Evolutionary conservation across 2,797 vertebrate genomes (phyloP).

Genomic region (Oreortyx pictus): DNA sequence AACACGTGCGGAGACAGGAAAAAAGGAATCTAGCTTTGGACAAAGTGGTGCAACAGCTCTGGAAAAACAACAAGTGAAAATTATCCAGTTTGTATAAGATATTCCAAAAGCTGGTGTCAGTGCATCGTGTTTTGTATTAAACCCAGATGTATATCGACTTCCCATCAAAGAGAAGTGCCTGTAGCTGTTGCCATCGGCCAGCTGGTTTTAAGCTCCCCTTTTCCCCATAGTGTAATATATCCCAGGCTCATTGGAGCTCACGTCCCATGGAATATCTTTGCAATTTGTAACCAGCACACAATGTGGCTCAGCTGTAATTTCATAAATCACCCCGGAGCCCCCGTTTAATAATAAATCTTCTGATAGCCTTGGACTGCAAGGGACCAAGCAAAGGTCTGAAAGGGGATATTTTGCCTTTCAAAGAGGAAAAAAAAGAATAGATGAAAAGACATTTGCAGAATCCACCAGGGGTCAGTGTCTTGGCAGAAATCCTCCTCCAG

Average conservation of each 20-base stretch:
- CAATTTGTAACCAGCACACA: slow-evolving; percentile 48
- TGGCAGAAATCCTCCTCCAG: slow-evolving; percentile 70
- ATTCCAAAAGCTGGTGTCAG: slow-evolving; percentile 1
- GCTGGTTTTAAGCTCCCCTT: slow-evolving; percentile 69
- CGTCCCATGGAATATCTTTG: slow-evolving; percentile 38
- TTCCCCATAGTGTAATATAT: slow-evolving; percentile 63
- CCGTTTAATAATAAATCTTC: slow-evolving; percentile 62
- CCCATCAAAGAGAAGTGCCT: slow-evolving; percentile 78
- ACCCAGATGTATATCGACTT: slow-evolving; percentile 83
- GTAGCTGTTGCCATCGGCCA: slow-evolving; percentile 66
- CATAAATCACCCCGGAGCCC: slow-evolving; percentile 59
- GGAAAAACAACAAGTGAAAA: not conserved
- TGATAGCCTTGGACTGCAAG: not conserved
- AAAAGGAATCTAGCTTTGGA: not conserved
- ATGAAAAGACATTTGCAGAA: slow-evolving; percentile 36
- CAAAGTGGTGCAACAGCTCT: not conserved
- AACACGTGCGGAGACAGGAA: not conserved
- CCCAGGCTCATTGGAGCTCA: slow-evolving; percentile 24
- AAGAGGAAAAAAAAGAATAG: not conserved
- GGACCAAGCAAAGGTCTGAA: not conserved
- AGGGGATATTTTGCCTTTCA: not conserved
- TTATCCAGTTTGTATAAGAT: slow-evolving; percentile 36
- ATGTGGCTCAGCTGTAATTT: slow-evolving; percentile 18
- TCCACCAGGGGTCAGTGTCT: slow-evolving; percentile 79
- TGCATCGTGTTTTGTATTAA: slow-evolving; percentile 74